Evolutionary conservation across 2,113 vertebrate species (phyloP).

Genomic region (Baryphthengus martii): DNA sequence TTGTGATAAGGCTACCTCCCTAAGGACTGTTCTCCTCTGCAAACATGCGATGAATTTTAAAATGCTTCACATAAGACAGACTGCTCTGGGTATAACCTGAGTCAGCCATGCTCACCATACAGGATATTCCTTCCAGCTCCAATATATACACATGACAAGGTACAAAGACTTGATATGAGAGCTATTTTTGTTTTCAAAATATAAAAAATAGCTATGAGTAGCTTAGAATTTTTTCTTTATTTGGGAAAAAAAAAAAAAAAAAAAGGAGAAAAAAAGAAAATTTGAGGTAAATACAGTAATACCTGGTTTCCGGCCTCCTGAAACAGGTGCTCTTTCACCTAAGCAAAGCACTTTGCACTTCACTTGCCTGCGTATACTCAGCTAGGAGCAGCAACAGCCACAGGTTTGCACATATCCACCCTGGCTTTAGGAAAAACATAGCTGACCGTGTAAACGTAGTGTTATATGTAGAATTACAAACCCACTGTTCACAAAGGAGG

Average conservation of each 20-base stretch:
- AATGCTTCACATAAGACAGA: not conserved
- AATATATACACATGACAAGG: not conserved
- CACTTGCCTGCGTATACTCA: accelerated
- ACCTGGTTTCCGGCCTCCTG: not conserved
- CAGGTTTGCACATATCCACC: not conserved
- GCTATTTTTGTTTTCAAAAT: not conserved
- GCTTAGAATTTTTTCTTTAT: not conserved
- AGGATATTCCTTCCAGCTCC: not conserved
- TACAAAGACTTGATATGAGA: not conserved
- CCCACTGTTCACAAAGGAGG: not conserved
- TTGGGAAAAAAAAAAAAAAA: no score
- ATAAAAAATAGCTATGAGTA: not conserved
- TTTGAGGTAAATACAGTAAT: not conserved
- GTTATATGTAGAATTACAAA: not conserved
- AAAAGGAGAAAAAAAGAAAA: no score
- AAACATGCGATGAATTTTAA: slow-evolving; percentile 49
- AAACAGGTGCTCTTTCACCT: not conserved
- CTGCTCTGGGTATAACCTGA: not conserved
- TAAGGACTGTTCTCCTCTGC: not conserved
- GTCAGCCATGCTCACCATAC: not conserved
- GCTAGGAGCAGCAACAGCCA: not conserved
- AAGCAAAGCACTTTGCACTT: not conserved
- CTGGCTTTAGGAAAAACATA: not conserved
- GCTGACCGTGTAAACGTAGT: not conserved
- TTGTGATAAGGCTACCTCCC: slow-evolving; percentile 22